Evolutionary conservation across 2,797 vertebrate species (phyloP), one percentile per base, ranked within the genome.

Genomic region (Notamacropus eugenii): DNA sequence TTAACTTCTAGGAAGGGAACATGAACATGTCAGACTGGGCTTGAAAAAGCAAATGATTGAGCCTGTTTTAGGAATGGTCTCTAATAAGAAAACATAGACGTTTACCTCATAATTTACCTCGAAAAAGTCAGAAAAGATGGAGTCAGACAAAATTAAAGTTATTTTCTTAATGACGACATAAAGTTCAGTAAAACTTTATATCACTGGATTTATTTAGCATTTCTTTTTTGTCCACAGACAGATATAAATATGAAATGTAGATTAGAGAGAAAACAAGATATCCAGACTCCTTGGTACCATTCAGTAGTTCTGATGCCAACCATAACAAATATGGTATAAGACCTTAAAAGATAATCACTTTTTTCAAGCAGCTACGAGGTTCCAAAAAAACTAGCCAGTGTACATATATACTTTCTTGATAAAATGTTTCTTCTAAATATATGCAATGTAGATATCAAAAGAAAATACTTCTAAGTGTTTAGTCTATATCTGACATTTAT

Each of bases 201-300:
- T 54, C 90, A 54, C 24, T 34, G 29, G 40, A 54, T 91, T 54
- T 54, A 91, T 91, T 91, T 91, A 55, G 90, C 50, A 54, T 91
- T 91, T 91, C 90, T 55, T 14, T 54, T 54, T 91, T 91, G 54
- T n/a, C 52, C 28, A n/a, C 16, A 55, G 50, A 10, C 90, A 4
- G 91, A 97, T 96, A 97, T 97, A 98, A 96, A 96, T n/a, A 91
- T 97, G 93, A 96, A 97, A 91, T 97, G 95, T 97, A 90, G 96
- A 59, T 97, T 96, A 97, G 96, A 62, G 92, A 97, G 82, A 87
- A 87, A 87, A 87, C 93, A 97, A 97, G 98, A 96, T 94, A 95
- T 96, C 94, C 96, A 98, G 96, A 98, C 97, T 98, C 90, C 93
- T 96, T 96, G 95, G 96, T 98, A 98, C 97, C 97, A 96, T 95